Evolutionary conservation across 2,888 invertebrate genomes (phyloP).

Genomic region (Julus scandinavius): DNA sequence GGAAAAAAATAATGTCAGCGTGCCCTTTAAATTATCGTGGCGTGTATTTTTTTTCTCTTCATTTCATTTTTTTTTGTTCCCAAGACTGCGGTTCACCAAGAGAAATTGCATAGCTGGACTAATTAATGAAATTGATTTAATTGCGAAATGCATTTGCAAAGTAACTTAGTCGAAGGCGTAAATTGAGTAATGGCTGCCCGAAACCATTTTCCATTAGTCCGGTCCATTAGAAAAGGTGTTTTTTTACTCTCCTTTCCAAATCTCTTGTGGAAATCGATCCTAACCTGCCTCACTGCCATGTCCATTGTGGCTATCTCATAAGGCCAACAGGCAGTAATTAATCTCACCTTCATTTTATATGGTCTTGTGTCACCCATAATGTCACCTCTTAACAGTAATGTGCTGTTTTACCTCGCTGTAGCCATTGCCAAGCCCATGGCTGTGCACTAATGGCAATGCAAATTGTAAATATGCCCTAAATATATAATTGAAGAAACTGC

Average conservation of each 20-base stretch:
- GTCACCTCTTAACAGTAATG: constrained; percentile 20
- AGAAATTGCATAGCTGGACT: neutral
- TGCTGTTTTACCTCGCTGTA: constrained; percentile 20
- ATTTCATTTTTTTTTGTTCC: neutral
- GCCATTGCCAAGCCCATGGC: constrained; percentile 22
- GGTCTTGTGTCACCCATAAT: constrained; percentile 22
- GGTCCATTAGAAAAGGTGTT: neutral
- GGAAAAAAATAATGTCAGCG: neutral
- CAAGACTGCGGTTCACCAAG: neutral
- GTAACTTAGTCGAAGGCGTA: neutral
- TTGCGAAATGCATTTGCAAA: constrained; percentile 12
- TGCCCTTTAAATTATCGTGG: neutral
- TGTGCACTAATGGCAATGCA: constrained; percentile 16
- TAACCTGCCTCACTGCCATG: constrained; percentile 9
- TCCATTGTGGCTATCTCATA: constrained; percentile 5
- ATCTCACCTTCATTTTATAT: constrained; percentile 39
- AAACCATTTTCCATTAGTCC: constrained; percentile 15
- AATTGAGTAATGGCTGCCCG: constrained; percentile 9
- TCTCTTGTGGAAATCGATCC: constrained; percentile 10
- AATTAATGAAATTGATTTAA: constrained; percentile 4
- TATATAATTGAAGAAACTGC: constrained; percentile 1
- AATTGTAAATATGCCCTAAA: constrained; percentile 30
- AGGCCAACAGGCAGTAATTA: constrained; percentile 39
- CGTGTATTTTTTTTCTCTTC: neutral
- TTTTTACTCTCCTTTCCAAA: neutral